These are phyloP conservation scores for Pelodytes ibericus DNA, from an alignment of 2,797 vertebrate species.

Conservation along the genomic window DNA sequence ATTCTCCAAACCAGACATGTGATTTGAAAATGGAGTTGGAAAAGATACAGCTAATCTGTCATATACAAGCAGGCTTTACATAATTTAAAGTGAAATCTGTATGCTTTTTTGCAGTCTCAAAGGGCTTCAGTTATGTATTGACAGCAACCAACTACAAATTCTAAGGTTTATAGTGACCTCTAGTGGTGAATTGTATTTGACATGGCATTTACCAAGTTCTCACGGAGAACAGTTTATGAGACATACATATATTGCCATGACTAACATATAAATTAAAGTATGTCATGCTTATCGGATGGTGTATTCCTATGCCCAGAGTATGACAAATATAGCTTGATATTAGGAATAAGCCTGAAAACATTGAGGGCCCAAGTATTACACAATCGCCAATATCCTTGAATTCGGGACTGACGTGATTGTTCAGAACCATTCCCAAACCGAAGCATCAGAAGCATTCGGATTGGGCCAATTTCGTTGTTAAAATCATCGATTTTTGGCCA, in stretches of 20 bases:
- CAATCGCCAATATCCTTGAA: too few species aligned
- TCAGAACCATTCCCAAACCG: too few species aligned
- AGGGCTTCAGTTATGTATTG: background rate
- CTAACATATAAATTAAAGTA: too few species aligned
- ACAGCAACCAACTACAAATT: background rate
- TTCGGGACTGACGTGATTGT: too few species aligned
- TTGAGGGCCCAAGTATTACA: too few species aligned
- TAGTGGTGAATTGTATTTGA: slow-evolving; percentile 9
- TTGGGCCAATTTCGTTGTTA: too few species aligned
- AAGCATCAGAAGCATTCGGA: too few species aligned
- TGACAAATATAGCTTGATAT: too few species aligned
- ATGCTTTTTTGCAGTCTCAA: background rate
- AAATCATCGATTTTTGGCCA: too few species aligned
- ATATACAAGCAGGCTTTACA: slow-evolving; percentile 3
- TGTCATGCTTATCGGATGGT: too few species aligned
- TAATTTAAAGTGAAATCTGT: slow-evolving; percentile 1
- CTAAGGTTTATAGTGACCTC: slow-evolving; percentile 31
- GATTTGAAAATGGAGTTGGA: background rate
- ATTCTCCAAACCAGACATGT: background rate
- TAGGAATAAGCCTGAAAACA: too few species aligned
- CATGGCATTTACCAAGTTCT: background rate
- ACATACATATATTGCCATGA: background rate
- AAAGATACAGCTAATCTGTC: background rate
- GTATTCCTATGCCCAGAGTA: too few species aligned
- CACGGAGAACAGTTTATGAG: background rate